Conservation (phyloP, 2,113 vertebrate genomes). For the Dipodomys merriami region DNA sequence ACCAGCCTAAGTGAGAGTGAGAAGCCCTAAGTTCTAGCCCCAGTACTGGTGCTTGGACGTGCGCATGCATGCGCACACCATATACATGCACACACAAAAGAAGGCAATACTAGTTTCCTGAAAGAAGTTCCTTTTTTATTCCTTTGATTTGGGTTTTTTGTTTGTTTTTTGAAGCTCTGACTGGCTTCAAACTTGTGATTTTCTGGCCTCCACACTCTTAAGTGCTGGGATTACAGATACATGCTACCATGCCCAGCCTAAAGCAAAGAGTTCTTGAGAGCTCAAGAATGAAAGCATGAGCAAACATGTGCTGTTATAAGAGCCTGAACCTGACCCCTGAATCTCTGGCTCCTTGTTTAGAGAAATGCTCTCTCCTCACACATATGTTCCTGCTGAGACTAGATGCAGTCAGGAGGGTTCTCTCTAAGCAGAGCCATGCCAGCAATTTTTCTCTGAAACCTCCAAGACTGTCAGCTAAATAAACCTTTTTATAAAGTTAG, state of each 20-base stretch:
- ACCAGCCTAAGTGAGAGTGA: too few relatives aligned
- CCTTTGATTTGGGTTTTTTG: too few relatives aligned
- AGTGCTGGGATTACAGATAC: too few relatives aligned
- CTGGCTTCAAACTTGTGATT: too few relatives aligned
- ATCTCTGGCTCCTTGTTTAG: not conserved
- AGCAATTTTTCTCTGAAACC: not conserved
- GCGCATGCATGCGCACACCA: too few relatives aligned
- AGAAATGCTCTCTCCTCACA: not conserved
- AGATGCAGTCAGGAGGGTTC: not conserved
- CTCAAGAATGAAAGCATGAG: not conserved
- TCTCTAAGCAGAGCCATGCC: not conserved
- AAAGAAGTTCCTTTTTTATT: too few relatives aligned
- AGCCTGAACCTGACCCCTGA: not conserved
- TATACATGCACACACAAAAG: too few relatives aligned
- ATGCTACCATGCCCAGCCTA: too few relatives aligned
- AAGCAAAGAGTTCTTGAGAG: not conserved
- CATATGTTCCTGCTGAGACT: not conserved
- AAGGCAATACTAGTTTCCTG: not conserved
- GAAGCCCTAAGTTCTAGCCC: too few relatives aligned
- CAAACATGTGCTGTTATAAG: not conserved
- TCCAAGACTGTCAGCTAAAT: not conserved
- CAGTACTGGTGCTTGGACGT: too few relatives aligned
- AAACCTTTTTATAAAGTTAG: not conserved
- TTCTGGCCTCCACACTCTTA: too few relatives aligned
- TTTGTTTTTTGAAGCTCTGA: too few relatives aligned